Evolutionary conservation across 2,113 vertebrate genomes (phyloP), one percentile per base, ranked within the genome.

Genomic region (Syngnathoides biaculeatus): DNA sequence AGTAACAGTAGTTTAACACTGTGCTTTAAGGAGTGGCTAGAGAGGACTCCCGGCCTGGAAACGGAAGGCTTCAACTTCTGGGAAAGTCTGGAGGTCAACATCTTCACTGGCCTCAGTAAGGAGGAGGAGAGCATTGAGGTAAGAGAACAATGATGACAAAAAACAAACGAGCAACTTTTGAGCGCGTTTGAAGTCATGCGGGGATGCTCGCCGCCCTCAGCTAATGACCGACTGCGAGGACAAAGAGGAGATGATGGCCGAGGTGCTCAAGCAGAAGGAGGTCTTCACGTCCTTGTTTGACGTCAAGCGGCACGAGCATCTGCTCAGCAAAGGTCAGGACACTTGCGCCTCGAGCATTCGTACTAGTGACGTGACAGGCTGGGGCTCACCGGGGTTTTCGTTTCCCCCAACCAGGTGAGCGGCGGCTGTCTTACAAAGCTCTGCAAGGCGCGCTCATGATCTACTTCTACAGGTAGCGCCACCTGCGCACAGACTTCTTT

Each of bases 361-460:
- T 15, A 27, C 1, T 2, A 22, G 35, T n/a, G 35, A 1, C 35
- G 9, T 20, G 4, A 47, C 39, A 57, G 30, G 19, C 9, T 24
- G 35, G n/a, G 53, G 17, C 40, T 26, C 15, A 68, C 40, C 12
- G 2, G 0, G 65, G 61, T 50, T 56, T 56, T 10, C 1, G 0
- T 14, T 75, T 69, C 52, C 50, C 0, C 38, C 47, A 30, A 71
- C 30, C 56, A 89, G 88, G 88, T 22, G 88, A 89, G 56, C 78
- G 88, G 50, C 79, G 88, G n/a, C 57, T 89, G 15, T 89, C 88
- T 24, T 87, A 88, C 80, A 89, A 88, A 59, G 88, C 88, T 78
- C 83, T 89, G 22, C 93, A 99, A 80, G 96, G 97, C 8, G 96
- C 96, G 26, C 83, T 99, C 80, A 98, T 99, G 96, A 98, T 99